Base-by-base conservation (phyloP, 2,113 vertebrate genomes). In the Bathybates hornii region DNA sequence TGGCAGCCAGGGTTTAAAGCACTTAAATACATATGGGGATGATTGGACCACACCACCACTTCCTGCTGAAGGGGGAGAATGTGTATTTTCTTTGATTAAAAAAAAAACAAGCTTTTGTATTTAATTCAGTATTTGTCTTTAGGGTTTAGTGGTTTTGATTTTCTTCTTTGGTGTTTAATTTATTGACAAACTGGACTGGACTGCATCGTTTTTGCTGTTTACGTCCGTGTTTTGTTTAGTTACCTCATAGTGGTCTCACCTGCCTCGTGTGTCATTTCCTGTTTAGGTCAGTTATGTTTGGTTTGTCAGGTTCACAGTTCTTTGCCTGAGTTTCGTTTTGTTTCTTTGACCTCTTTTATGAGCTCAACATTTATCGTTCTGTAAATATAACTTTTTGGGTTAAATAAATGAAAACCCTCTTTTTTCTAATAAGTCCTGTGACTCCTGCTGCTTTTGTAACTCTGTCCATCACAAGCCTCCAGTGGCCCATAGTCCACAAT, bases 81-180 rank as follows among this genome's bases (percentile, higher is more conserved):
- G 32, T 66, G 17, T 36, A 2, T 66, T 66, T 66, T 12, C 17
- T 36, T 66, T 66, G 1, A 12, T 63, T 63, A 0, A 19, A 34
- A 34, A 10, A 34, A 34, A 36, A 41, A 12, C 11, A 36, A 2
- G 9, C 0, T 66, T 66, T 66, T 36, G 9, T 0, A 36, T 63
- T 63, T 2, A 0, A 66, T 66, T 63, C 6, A 5, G 0, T 12
- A 36, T 36, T 36, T 66, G 4, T n/a, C 2, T 36, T 66, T 66
- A 66, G 32, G 32, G 2, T 66, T 66, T 66, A 66, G 32, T 66
- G 6, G 61, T 66, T 66, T 66, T n/a, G 17, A 36, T 1, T 36
- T 36, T 36, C 32, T 66, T 36, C 17, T n/a, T 12, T 66, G 9
- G 17, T n/a, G 9, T 66, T 66, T 66, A n/a, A n/a, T 36, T 66